Conservation (phyloP, 2,113 vertebrate species). For the Boleophthalmus pectinirostris region DNA sequence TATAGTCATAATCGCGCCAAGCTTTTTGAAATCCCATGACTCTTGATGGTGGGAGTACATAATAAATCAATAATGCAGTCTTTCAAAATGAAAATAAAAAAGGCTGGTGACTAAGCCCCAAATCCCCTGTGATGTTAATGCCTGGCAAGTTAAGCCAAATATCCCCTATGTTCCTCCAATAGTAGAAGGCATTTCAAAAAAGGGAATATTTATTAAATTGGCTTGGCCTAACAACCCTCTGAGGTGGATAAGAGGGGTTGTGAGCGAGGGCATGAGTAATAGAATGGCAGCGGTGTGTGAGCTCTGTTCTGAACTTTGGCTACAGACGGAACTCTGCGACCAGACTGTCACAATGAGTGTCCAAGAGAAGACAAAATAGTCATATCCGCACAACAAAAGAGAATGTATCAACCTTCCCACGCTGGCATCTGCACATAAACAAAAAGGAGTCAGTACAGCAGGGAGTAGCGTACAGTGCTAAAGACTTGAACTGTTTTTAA, state of each 20-base stretch:
- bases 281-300: slow-evolving; percentile 33
- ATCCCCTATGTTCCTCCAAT: slow-evolving; percentile 41
- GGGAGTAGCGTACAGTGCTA: not conserved
- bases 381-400: slow-evolving; percentile 41
- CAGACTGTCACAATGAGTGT: slow-evolving; percentile 57
- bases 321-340: slow-evolving; percentile 58
- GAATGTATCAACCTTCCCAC: slow-evolving; percentile 54
- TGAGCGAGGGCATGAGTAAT: slow-evolving; percentile 39
- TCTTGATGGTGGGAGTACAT: slow-evolving; percentile 34
- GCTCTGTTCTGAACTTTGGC: slow-evolving; percentile 53
- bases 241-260: slow-evolving; percentile 47
- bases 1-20: slow-evolving; percentile 35
- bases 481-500: not conserved
- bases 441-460: slow-evolving; percentile 11
- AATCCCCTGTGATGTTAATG: slow-evolving; percentile 50
- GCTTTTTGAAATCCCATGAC: slow-evolving; percentile 31
- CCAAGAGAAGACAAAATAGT: slow-evolving; percentile 44
- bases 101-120: slow-evolving; percentile 44
- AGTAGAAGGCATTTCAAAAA: slow-evolving; percentile 56
- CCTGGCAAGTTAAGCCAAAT: slow-evolving; percentile 57
- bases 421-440: slow-evolving; percentile 25
- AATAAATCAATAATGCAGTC: slow-evolving; percentile 63
- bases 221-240: slow-evolving; percentile 44
- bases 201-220: slow-evolving; percentile 55
- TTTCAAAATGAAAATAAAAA: slow-evolving; percentile 63